A percentile compares a stretch with the other conserved stretches of the same genome.
Conservation (phyloP, 2,888 invertebrate species). For the Nomada flava region DNA sequence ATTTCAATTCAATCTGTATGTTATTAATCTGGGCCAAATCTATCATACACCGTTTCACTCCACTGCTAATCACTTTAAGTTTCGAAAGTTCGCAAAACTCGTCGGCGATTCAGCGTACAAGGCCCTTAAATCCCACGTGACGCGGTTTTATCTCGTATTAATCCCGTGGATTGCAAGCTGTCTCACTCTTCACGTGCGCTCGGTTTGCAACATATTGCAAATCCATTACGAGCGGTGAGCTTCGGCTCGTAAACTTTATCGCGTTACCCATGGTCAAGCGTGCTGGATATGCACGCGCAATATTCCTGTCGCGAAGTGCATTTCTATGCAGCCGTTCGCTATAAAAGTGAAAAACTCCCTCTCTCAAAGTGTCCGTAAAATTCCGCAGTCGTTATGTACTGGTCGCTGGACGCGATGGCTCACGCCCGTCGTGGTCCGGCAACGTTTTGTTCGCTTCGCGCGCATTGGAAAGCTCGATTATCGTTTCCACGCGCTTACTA, state of each 20-base stretch:
- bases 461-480: conserved; percentile 14
- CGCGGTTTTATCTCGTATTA: conserved; percentile 62
- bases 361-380: conserved; percentile 63
- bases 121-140: conserved; percentile 34
- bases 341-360: conserved; percentile 69
- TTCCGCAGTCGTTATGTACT: conserved; percentile 19
- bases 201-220: conserved; percentile 73
- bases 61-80: too few relatives aligned
- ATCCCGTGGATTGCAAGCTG: conserved; percentile 65
- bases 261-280: conserved; percentile 71
- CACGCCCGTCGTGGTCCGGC: not conserved
- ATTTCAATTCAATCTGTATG: too few relatives aligned
- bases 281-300: conserved; percentile 67
- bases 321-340: conserved; percentile 65
- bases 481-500: conserved; percentile 3
- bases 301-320: conserved; percentile 65
- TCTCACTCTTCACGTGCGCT: conserved; percentile 63
- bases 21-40: not conserved
- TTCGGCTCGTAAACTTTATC: conserved; percentile 73
- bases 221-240: conserved; percentile 71
- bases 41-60: too few relatives aligned
- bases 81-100: too few relatives aligned
- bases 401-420: conserved; percentile 1
- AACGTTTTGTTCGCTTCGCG: not conserved
- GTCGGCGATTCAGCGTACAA: conserved; percentile 25